These are phyloP conservation scores for Pomatostomus ruficeps DNA, from an alignment of 2,113 vertebrate genomes.

Conservation along the genomic window DNA sequence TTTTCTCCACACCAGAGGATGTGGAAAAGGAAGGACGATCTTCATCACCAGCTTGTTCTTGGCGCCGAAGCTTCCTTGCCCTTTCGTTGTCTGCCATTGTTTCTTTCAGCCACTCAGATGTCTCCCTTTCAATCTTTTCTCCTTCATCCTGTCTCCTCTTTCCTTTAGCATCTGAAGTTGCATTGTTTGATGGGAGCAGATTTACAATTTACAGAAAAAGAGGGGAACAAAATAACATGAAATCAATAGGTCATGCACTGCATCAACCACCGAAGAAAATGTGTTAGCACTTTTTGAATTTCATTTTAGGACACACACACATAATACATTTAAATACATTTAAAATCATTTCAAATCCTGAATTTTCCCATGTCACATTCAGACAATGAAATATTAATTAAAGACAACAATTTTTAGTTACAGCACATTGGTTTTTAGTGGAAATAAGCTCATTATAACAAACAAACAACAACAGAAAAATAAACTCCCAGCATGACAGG, in stretches of 20 bases:
- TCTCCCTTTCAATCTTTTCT: background rate
- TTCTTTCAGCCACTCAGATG: background rate
- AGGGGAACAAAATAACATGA: background rate
- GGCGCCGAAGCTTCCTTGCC: conserved; percentile 2
- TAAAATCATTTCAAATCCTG: background rate
- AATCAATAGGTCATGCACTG: background rate
- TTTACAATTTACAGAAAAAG: background rate
- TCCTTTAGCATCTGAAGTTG: conserved; percentile 40
- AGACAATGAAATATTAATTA: background rate
- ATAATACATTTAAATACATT: background rate
- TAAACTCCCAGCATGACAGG: background rate
- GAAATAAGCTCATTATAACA: background rate
- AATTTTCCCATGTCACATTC: background rate
- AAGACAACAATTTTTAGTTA: background rate
- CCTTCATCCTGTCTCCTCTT: conserved; percentile 17
- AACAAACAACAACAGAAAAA: background rate
- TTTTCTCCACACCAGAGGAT: background rate
- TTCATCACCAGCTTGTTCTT: background rate
- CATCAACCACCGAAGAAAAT: background rate
- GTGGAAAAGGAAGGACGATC: background rate
- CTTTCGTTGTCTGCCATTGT: background rate
- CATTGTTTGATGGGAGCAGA: background rate
- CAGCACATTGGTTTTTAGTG: background rate
- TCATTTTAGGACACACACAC: background rate
- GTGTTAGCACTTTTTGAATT: background rate